Percentiles rank a stretch among this genome's conserved stretches.
Conservation (phyloP, 2,113 vertebrate genomes). For the Pterocles burchelli region DNA sequence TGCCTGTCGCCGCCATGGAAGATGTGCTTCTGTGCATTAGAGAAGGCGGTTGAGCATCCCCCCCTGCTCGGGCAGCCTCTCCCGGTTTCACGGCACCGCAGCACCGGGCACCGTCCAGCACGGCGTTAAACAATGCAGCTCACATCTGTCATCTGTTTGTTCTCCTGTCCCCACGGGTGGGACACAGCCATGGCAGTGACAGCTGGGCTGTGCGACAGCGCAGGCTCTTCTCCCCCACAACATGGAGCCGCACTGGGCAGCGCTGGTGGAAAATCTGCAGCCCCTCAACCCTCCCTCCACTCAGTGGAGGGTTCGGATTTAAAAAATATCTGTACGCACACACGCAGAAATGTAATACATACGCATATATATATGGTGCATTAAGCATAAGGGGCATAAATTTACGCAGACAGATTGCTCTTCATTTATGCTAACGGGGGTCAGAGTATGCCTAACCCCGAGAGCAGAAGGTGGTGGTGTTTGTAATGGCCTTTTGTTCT, state of each 20-base stretch:
- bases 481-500: constrained; percentile 67
- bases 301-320: background rate
- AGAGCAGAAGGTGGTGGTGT: constrained; percentile 69
- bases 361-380: background rate
- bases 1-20: accelerated
- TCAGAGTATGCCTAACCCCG: constrained; percentile 54
- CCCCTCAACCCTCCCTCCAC: background rate
- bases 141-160: constrained; percentile 53
- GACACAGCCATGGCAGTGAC: background rate
- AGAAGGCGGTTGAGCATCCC: background rate
- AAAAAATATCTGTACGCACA: background rate
- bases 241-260: background rate
- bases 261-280: background rate
- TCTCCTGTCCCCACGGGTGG: background rate
- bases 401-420: constrained; percentile 54
- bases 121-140: background rate
- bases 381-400: constrained; percentile 39
- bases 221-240: background rate
- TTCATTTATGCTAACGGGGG: constrained; percentile 58
- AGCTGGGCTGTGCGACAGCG: constrained; percentile 8
- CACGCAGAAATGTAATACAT: background rate
- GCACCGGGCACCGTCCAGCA: background rate
- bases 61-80: background rate
- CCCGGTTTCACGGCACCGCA: accelerated
- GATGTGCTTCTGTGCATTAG: accelerated